phyloP scores from a whole-genome alignment of 2,113 vertebrate species.

The Jaculus jaculus region DNA sequence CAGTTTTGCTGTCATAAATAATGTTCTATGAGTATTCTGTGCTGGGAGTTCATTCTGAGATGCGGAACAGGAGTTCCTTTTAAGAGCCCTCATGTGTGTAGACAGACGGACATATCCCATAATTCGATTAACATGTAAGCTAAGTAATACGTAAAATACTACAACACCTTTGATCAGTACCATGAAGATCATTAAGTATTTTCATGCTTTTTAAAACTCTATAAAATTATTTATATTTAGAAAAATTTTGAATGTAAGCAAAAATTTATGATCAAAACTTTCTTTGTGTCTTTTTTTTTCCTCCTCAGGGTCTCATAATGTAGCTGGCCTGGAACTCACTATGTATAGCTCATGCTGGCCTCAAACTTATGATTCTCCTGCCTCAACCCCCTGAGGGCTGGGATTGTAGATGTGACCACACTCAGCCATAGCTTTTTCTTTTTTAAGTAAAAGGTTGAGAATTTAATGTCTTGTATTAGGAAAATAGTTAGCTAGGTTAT shows the following conservation, averaged over 20 bases:
- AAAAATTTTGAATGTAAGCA: constrained; percentile 7
- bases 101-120: background rate
- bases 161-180: background rate
- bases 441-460: background rate
- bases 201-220: background rate
- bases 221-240: background rate
- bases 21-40: background rate
- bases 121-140: background rate
- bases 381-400: background rate
- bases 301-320: background rate
- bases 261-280: constrained; percentile 29
- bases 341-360: background rate
- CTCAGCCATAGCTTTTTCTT: background rate
- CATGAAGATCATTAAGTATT: background rate
- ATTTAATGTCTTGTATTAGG: background rate
- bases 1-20: background rate
- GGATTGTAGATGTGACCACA: background rate
- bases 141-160: background rate
- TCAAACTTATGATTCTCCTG: background rate
- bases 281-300: background rate
- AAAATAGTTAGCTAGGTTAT: background rate
- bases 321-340: background rate
- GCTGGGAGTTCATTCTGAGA: background rate
- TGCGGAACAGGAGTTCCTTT: background rate
- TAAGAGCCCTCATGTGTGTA: background rate